These are phyloP conservation scores for Carettochelys insculpta DNA, from an alignment of 2,113 vertebrate genomes.

Conservation along the genomic window DNA sequence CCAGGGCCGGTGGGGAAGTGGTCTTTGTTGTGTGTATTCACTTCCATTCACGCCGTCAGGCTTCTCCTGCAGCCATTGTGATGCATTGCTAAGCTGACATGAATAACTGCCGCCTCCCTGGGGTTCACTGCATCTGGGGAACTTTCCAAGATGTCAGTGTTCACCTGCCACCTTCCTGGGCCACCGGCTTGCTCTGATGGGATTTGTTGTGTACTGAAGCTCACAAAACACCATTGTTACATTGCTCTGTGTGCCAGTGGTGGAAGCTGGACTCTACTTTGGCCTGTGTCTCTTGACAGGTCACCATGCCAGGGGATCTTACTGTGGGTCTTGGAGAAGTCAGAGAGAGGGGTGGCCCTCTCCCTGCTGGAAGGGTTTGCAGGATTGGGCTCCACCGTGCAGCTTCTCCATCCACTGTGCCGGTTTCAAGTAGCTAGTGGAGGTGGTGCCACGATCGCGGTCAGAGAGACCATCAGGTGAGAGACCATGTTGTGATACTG, in stretches of 20 bases:
- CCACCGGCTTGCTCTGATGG: rapidly evolving
- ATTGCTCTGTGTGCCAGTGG: neutral
- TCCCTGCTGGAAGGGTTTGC: conserved; percentile 77
- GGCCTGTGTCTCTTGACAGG: conserved; percentile 72
- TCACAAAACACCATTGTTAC: neutral
- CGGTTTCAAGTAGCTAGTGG: conserved; percentile 79
- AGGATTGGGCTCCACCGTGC: conserved; percentile 64
- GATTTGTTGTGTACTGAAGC: neutral
- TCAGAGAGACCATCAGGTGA: conserved; percentile 80
- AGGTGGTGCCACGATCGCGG: conserved; percentile 80
- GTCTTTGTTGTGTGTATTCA: neutral
- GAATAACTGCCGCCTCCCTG: neutral
- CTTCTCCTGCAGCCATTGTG: no score
- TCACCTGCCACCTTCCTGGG: rapidly evolving
- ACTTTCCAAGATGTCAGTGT: rapidly evolving
- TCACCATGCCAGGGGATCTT: conserved; percentile 88
- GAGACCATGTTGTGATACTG: neutral
- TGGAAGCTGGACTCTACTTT: conserved; percentile 23
- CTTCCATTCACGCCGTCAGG: neutral
- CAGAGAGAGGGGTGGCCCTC: conserved; percentile 71
- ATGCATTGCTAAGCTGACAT: no score
- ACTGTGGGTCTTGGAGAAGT: conserved; percentile 87
- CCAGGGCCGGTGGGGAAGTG: neutral
- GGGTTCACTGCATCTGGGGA: neutral
- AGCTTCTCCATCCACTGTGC: conserved; percentile 71